Base-by-base conservation (phyloP, 2,797 vertebrate genomes). In the Philypnodon macrostomus region DNA sequence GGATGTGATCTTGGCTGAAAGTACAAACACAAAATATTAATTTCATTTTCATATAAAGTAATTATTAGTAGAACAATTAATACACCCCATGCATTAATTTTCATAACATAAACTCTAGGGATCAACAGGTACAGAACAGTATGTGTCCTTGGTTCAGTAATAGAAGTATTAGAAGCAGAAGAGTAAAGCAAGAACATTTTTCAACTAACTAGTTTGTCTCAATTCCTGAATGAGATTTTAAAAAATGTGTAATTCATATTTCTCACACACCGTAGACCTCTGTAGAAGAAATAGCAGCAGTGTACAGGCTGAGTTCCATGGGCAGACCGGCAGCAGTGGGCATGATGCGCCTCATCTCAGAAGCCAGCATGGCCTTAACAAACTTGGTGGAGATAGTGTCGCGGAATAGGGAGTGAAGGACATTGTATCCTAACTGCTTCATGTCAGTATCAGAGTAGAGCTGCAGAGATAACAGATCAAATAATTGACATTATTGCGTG, bases 291-390 rank as follows among this genome's bases (percentile, higher is more conserved):
- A 94, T 84, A 19, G 75, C 88, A 5, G 89, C 52, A 0, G 71
- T 61, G 74, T 90, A 90, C 0, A 86, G 66, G 54, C 86, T 77
- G 0, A 93, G 67, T 49, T 94, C 92, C 81, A 93, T 74, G 0
- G 93, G 93, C 23, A 93, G 27, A 19, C 92, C 92, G 0, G 87
- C 65, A 65, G 64, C 73, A 15, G 83, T 92, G 4, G 93, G 91
- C 5, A 92, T 0, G 30, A 92, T 73, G 10, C 80, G 85, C 0
- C 87, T 86, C 32, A 91, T 18, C 70, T 93, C 91, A 44, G 70
- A 63, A 40, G 55, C 51, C 73, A 92, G 58, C 46, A 92, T 0
- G 0, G 92, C 84, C 66, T 91, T 92, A 1, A 70, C 59, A 37
- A 81, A 60, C 0, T 85, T 77, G 12, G 15, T 1, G 26, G 41